Evolutionary conservation across 2,113 vertebrate genomes (phyloP).

Genomic region (Furnarius figulus): DNA sequence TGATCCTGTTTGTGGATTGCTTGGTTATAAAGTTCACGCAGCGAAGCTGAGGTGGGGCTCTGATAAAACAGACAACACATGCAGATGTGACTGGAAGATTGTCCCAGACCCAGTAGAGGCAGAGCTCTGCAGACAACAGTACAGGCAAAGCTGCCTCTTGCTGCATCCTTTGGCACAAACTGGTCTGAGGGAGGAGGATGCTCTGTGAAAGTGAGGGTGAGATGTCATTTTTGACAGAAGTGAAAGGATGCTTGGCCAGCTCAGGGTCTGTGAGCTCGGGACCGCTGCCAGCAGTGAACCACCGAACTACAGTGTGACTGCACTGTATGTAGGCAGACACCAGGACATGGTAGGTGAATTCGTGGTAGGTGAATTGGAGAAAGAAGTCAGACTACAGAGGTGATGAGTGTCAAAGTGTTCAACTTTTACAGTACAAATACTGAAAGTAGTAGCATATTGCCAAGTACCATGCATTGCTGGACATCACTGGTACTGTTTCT

Average conservation of each 20-base stretch:
- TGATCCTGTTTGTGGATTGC: neutral
- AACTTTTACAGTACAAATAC: neutral
- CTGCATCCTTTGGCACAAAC: rapidly evolving
- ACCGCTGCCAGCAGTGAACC: rapidly evolving
- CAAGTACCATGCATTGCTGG: neutral
- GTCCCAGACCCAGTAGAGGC: neutral
- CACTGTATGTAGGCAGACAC: neutral
- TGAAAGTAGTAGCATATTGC: neutral
- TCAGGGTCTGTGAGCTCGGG: rapidly evolving
- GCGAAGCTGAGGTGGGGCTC: neutral
- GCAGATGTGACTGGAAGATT: neutral
- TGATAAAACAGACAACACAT: neutral
- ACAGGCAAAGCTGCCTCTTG: rapidly evolving
- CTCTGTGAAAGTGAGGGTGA: neutral
- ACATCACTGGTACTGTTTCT: rapidly evolving
- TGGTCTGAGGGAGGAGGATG: neutral
- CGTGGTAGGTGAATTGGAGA: neutral
- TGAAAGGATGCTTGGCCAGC: neutral
- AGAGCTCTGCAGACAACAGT: neutral
- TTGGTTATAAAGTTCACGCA: neutral
- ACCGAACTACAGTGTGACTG: rapidly evolving
- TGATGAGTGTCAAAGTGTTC: neutral
- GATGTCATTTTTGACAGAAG: neutral
- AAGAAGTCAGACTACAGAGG: neutral
- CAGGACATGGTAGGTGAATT: neutral